phyloP scores from a whole-genome alignment of 64 coral and sea anemone species.

The Dendronephthya gigantea region DNA sequence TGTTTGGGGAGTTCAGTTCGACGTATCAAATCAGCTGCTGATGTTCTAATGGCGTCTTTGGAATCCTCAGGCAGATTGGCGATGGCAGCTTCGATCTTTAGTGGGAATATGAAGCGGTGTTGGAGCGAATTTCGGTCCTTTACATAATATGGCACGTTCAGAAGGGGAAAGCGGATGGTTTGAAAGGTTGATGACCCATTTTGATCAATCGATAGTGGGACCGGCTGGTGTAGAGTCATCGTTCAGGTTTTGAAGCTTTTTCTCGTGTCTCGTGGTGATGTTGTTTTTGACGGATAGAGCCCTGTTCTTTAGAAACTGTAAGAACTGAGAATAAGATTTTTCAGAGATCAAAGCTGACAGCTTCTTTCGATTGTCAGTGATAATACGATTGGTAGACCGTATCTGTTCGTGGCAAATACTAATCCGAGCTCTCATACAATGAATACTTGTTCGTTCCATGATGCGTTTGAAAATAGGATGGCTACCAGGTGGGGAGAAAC shows the following conservation, averaged over 20 bases:
- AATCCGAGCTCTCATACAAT: constrained; percentile 44
- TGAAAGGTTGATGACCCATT: constrained; percentile 39
- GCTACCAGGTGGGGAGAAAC: constrained; percentile 23
- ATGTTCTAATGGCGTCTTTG: background rate
- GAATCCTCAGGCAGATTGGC: background rate
- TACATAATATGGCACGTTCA: background rate
- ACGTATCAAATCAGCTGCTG: background rate
- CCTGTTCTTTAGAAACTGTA: background rate
- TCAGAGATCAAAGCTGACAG: background rate
- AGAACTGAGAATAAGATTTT: background rate
- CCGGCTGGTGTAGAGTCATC: background rate
- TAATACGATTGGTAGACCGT: background rate
- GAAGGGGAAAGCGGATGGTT: background rate
- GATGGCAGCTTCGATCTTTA: constrained; percentile 21
- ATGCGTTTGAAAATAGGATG: constrained; percentile 31
- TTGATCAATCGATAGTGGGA: background rate
- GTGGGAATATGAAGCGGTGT: constrained; percentile 4
- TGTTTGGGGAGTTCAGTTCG: background rate
- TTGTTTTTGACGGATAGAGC: background rate
- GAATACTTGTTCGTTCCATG: constrained; percentile 35
- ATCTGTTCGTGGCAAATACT: constrained; percentile 34
- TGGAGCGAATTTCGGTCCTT: constrained; percentile 11
- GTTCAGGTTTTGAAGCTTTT: background rate
- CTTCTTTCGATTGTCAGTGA: background rate
- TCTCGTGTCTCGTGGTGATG: background rate